phyloP scores from a whole-genome alignment of 2,113 vertebrate species.

The Catharus bicknelli region DNA sequence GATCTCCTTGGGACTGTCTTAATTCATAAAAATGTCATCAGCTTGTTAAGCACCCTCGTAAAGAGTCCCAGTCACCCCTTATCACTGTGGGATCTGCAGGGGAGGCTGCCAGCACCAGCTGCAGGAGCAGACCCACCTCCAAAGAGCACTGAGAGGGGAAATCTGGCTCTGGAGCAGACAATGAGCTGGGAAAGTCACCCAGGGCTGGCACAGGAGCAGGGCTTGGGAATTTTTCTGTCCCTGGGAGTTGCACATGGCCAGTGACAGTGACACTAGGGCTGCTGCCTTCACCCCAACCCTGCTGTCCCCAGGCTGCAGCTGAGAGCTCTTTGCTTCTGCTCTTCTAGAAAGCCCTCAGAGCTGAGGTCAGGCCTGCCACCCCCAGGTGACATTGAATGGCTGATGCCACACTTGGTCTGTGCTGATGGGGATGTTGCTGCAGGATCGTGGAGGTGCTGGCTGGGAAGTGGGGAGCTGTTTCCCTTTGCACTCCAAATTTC shows the following conservation, averaged over 20 bases:
- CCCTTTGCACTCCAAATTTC: not conserved
- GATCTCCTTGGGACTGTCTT: slow-evolving; percentile 32
- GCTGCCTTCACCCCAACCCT: not conserved
- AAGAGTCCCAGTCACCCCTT: slow-evolving; percentile 60
- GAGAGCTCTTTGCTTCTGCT: not conserved
- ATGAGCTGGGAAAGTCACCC: not conserved
- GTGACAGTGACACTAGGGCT: not conserved
- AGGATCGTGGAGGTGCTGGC: accelerated
- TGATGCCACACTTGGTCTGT: not conserved
- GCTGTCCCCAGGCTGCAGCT: not conserved
- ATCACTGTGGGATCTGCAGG: slow-evolving; percentile 37
- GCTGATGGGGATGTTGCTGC: not conserved
- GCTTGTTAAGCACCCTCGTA: slow-evolving; percentile 64
- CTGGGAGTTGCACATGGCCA: accelerated
- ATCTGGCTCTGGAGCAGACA: not conserved
- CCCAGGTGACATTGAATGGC: not conserved
- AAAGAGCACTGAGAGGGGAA: not conserved
- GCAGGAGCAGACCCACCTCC: slow-evolving; percentile 42
- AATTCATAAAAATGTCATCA: slow-evolving; percentile 74
- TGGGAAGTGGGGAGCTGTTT: not conserved
- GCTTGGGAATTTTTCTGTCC: not conserved
- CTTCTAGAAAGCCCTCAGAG: not conserved
- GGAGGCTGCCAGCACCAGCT: slow-evolving; percentile 50
- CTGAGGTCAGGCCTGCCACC: not conserved
- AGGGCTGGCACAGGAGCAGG: not conserved